Conservation (phyloP, 2,888 invertebrate species). For the Stegana nigrithorax region DNA sequence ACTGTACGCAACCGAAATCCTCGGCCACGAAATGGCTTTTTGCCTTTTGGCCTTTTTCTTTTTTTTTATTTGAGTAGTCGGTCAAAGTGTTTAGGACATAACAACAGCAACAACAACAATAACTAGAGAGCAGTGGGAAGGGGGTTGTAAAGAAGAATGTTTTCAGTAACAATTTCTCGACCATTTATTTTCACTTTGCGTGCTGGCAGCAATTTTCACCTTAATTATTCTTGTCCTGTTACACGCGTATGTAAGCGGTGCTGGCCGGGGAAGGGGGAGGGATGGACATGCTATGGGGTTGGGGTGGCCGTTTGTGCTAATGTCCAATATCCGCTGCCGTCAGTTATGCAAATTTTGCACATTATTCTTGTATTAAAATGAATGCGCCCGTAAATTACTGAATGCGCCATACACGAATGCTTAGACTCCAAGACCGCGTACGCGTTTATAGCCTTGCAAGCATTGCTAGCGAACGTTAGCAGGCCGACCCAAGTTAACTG, state of each 20-base stretch:
- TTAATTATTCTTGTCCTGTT: slow-evolving; percentile 52
- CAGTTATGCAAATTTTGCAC: slow-evolving; percentile 63
- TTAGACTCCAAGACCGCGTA: neutral
- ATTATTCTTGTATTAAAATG: slow-evolving; percentile 42
- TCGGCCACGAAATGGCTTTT: too few relatives aligned
- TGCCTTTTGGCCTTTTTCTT: too few relatives aligned
- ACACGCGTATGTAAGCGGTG: too few relatives aligned
- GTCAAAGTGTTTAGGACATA: too few relatives aligned
- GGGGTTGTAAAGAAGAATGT: neutral
- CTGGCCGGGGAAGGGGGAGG: neutral
- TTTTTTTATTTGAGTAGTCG: too few relatives aligned
- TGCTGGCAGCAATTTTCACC: slow-evolving; percentile 60
- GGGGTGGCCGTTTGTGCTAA: neutral
- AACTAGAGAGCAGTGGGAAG: too few relatives aligned
- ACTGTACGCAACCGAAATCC: too few relatives aligned
- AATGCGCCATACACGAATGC: too few relatives aligned
- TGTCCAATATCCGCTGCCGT: slow-evolving; percentile 18
- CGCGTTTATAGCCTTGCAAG: too few relatives aligned
- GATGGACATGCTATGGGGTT: neutral
- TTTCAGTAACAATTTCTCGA: neutral
- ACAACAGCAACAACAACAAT: too few relatives aligned
- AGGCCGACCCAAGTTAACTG: too few relatives aligned
- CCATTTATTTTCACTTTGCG: slow-evolving; percentile 39
- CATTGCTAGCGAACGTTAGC: too few relatives aligned
- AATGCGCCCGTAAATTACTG: slow-evolving; percentile 14